Conservation (phyloP, 1,140 invertebrate genomes). For the Bombus pascuorum region DNA sequence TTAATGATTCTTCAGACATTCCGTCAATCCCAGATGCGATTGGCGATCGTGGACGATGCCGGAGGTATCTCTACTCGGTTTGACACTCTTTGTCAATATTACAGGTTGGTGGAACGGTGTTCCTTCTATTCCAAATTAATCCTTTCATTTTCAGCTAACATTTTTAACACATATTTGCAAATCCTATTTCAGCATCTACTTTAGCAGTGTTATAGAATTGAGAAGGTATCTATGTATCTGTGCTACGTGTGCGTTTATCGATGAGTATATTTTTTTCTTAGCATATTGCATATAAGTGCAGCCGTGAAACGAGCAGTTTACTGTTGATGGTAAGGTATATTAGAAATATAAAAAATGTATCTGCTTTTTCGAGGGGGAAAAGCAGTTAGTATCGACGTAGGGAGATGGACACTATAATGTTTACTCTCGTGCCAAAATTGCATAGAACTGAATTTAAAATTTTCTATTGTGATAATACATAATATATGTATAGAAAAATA, state of each 20-base stretch:
- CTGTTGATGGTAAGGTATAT: slow-evolving; percentile 76
- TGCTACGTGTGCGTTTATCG: slow-evolving; percentile 60
- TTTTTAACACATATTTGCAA: slow-evolving; percentile 33
- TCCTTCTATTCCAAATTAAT: slow-evolving; percentile 67
- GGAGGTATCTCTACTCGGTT: slow-evolving; percentile 68
- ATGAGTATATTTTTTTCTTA: slow-evolving; percentile 57
- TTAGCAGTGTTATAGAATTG: slow-evolving; percentile 41
- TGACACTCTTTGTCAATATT: slow-evolving; percentile 68
- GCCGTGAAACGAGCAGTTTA: slow-evolving; percentile 33
- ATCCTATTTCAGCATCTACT: slow-evolving; percentile 60
- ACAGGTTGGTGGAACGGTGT: slow-evolving; percentile 72
- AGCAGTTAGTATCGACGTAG: slow-evolving; percentile 75
- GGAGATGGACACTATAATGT: slow-evolving; percentile 29
- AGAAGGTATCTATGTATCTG: slow-evolving; percentile 62
- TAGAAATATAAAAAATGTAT: slow-evolving; percentile 67
- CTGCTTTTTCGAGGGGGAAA: slow-evolving; percentile 83
- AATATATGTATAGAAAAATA: slow-evolving; percentile 21
- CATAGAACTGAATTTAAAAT: slow-evolving; percentile 16
- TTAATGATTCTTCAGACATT: slow-evolving; percentile 44
- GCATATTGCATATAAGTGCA: slow-evolving; percentile 46
- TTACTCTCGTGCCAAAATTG: slow-evolving; percentile 34
- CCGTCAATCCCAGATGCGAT: slow-evolving; percentile 38
- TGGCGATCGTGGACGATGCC: slow-evolving; percentile 42
- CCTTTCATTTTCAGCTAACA: slow-evolving; percentile 59
- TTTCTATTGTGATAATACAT: neutral